These are phyloP conservation scores for Blastomussa wellsi DNA, from an alignment of 92 coral and sea anemone species.

Conservation along the genomic window DNA sequence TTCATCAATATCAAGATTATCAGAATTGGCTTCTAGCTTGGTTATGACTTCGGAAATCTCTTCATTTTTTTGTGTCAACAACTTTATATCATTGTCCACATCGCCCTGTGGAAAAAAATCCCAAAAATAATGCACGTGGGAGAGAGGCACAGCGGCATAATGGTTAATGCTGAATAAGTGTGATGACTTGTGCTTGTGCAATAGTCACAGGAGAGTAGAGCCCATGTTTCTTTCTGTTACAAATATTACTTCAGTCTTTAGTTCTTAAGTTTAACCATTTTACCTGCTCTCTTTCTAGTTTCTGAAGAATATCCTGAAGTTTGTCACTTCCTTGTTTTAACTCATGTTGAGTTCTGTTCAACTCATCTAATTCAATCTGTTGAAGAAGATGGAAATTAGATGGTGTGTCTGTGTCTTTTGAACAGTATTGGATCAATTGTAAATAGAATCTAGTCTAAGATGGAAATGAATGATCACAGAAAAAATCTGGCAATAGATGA, in stretches of 20 bases:
- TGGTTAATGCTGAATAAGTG: no score
- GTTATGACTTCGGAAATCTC: constrained; percentile 83
- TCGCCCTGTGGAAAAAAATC: constrained; percentile 66
- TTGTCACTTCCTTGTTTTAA: constrained; percentile 82
- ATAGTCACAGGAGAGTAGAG: neutral
- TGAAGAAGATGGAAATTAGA: neutral
- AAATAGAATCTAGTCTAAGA: neutral
- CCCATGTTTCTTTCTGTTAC: neutral
- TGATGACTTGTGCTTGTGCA: neutral
- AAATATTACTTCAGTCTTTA: neutral
- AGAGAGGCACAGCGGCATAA: no score
- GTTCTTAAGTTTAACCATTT: neutral
- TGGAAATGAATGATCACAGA: neutral
- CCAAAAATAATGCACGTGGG: neutral
- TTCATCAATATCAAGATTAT: constrained; percentile 84
- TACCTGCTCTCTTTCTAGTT: constrained; percentile 92
- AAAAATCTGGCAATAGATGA: neutral
- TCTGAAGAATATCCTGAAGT: constrained; percentile 79
- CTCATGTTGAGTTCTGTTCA: constrained; percentile 77
- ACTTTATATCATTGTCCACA: constrained; percentile 85
- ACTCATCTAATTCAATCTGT: constrained; percentile 78
- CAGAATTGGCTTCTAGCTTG: constrained; percentile 76
- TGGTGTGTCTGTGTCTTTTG: neutral
- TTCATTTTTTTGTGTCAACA: constrained; percentile 84
- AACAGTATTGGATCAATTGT: neutral